Base-by-base conservation (phyloP, 2,888 invertebrate genomes). In the Dicyrtoma fusca region DNA sequence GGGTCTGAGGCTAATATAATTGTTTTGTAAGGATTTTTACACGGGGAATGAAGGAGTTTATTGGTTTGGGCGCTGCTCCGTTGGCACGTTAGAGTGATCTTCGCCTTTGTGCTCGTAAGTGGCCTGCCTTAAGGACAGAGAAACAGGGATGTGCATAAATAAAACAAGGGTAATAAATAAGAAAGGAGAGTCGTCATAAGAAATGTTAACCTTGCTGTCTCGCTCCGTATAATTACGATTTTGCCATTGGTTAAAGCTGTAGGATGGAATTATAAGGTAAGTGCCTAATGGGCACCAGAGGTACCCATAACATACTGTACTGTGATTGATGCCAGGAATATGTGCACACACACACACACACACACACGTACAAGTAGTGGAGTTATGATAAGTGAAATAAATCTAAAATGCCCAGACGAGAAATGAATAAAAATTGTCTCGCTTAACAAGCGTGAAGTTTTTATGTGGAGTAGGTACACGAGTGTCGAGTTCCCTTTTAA, bases 381-480 rank as follows among this genome's bases (percentile, higher is more conserved):
- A 25, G 23, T 45, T 23, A 63, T 63, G 63, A 63, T 63, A 63
- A 57, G 47, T 63, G 47, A 47, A 63, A 63, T 47, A 47, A 63
- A 65, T 65, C 19, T 57, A 14, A 26, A 57, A 25, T 14, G 26
- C 57, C 11, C 11, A 55, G 57, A 57, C 25, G 57, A 57, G 21
- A 57, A 57, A 23, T 45, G 47, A 65, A 65, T 65, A 65, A 65
- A 47, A 65, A 26, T 34, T 65, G 65, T 65, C 51, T 65, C 25
- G 34, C 65, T 65, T 65, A 65, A 65, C 65, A 51, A 65, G 65
- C 65, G 65, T 26, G 23, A 65, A 49, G 34, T 51, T 49, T 65
- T 65, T 65, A 47, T 64, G 26, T 47, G 25, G 26, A 19, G 51
- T 2, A 11, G 26, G 23, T 14, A 63, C 21, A 17, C 8, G 44